Base-by-base conservation (phyloP, 2,797 vertebrate species). In the Micropoecilia bifurca region DNA sequence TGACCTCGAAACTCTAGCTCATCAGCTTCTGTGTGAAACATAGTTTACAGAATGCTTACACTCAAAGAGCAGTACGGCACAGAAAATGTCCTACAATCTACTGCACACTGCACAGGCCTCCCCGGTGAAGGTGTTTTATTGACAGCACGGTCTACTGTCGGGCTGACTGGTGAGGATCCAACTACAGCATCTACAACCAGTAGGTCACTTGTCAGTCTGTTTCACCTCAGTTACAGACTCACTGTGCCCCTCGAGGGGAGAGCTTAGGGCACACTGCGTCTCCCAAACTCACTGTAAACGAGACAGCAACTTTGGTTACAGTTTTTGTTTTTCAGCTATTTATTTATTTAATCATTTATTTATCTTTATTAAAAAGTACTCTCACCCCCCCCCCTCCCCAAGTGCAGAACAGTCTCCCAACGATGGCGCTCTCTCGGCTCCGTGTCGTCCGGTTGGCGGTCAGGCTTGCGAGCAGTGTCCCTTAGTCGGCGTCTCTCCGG, bases 231-330 rank as follows among this genome's bases (percentile, higher is more conserved):
- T 94, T 89, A 93, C 87, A 91, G 94, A 94, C 94, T 95, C 90
- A 87, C 84, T 86, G 93, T 88, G 91, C 96, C 97, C 97, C 93
- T 92, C 86, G 47, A 86, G 90, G 94, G 96, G 93, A 96, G 95
- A 95, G 96, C 96, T 94, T 94, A 94, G 95, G 96, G 97, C 96
- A 97, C 96, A 94, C 92, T 83, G 92, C 87, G 85, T 93, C 97
- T 97, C 97, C 97, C 97, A 99, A 98, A 98, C 97, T 99, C 97
- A 99, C 98, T 99, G 98, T 99, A 99, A 99, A 99, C 97, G 93
- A 97, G 95, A 97, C 98, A 99, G 98, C 97, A 99, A 99, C 98
- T 99, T 99, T 99, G 98, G 98, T 99, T 98, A 98, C 97, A 98
- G 95, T 96, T 96, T 95, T 95, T 95, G 95, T 95, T 96, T 95